Evolutionary conservation across 2,113 vertebrate species (phyloP).

Genomic region (Zapornia atra): DNA sequence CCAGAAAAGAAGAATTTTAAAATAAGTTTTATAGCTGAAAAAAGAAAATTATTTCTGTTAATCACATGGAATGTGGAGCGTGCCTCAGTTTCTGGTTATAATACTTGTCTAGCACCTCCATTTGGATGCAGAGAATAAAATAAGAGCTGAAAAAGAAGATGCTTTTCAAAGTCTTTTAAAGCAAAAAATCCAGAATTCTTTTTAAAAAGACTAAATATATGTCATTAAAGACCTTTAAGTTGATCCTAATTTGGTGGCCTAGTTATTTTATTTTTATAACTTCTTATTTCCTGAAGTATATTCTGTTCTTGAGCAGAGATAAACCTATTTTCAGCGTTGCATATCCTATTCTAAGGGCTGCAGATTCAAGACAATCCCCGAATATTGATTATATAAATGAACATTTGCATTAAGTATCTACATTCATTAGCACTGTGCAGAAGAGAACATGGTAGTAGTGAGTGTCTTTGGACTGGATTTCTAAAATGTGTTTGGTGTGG

Average conservation of each 20-base stretch:
- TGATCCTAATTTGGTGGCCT: slow-evolving; percentile 44
- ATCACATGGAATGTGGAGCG: neutral
- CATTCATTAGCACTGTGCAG: neutral
- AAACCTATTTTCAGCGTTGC: slow-evolving; percentile 35
- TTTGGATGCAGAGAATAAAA: neutral
- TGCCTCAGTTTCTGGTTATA: neutral
- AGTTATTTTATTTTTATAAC: slow-evolving; percentile 3
- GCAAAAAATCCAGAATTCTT: neutral
- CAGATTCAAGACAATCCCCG: slow-evolving; percentile 33
- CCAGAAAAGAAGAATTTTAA: neutral
- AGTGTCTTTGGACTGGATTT: slow-evolving; percentile 18
- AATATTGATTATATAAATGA: slow-evolving; percentile 54
- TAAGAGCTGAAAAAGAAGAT: neutral
- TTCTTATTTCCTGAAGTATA: slow-evolving; percentile 15
- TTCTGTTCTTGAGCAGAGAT: slow-evolving; percentile 43
- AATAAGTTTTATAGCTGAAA: neutral
- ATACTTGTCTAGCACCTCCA: neutral
- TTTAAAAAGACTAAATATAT: neutral
- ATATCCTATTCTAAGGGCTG: slow-evolving; percentile 6
- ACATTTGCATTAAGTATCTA: neutral
- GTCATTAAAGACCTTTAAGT: neutral
- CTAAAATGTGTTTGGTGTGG: neutral
- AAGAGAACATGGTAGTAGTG: neutral
- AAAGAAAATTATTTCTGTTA: neutral
- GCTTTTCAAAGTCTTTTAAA: neutral